These are phyloP conservation scores for Sericinus montela DNA, from an alignment of 2,888 invertebrate species.

Conservation along the genomic window DNA sequence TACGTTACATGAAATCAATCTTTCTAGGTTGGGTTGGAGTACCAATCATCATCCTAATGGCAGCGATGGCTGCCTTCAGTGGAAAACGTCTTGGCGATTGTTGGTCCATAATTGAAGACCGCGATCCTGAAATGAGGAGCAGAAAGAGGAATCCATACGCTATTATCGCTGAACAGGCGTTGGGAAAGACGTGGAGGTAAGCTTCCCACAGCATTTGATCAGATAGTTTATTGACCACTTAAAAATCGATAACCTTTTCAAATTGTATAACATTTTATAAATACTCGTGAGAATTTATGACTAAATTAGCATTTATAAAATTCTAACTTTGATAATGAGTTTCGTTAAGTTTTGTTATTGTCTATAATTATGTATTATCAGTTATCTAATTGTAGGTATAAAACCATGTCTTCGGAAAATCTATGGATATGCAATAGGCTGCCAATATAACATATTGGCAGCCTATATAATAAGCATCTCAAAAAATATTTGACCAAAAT, in stretches of 20 bases:
- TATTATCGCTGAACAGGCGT: conserved; percentile 81
- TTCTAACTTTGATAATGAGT: too few species aligned
- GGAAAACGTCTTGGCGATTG: conserved; percentile 83
- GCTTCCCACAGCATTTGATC: conserved; percentile 6
- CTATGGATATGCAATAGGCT: too few species aligned
- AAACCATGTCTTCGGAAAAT: too few species aligned
- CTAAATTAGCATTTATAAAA: not conserved
- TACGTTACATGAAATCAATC: too few species aligned
- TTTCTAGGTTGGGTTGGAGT: conserved; percentile 83
- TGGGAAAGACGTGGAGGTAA: conserved; percentile 80
- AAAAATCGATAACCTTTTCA: not conserved
- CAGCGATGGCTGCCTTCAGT: conserved; percentile 81
- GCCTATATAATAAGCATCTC: too few species aligned
- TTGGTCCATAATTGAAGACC: conserved; percentile 84
- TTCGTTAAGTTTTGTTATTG: too few species aligned
- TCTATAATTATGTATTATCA: too few species aligned
- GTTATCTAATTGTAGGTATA: too few species aligned
- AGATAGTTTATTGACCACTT: not conserved
- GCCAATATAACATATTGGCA: too few species aligned
- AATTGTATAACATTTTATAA: not conserved
- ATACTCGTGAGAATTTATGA: not conserved
- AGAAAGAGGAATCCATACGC: conserved; percentile 83
- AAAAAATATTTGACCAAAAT: too few species aligned
- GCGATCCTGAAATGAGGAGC: conserved; percentile 79
- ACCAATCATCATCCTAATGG: conserved; percentile 78